Base-by-base conservation (phyloP, 2,113 vertebrate genomes). In the Sturnira hondurensis region DNA sequence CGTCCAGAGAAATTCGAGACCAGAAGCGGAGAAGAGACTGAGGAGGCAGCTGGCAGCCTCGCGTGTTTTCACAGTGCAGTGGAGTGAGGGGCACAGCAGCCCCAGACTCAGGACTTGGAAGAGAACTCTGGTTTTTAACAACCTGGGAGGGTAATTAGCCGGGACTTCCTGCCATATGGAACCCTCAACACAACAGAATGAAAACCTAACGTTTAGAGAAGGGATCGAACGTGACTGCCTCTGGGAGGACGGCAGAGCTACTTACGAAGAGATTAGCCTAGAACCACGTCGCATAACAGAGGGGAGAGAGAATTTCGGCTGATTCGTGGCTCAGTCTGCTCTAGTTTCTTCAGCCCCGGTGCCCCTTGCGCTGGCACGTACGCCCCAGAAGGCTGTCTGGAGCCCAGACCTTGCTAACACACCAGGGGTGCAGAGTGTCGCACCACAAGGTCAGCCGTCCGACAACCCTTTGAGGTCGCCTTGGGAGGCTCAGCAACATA, bases 131-230 rank as follows among this genome's bases (percentile, higher is more conserved):
- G 43, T 63, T 90, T 94, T 93, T 91, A 78, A 86, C 45, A 71
- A 95, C 63, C 43, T 24, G 61, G 83, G 80, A 70, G 26, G 43
- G 3, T 76, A 70, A 83, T 70, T 54, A 58, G 89, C 36, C 82
- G 7, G 68, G 74, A 84, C 41, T 74, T 82, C 74, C 38, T 54
- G 73, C 86, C 36, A 86, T 33, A 15, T 2, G 12, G 20, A 43
- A 77, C 91, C 81, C 45, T 91, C 78, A 73, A 63, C 56, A 92
- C 19, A 76, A 63, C 24, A 26, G 52, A 70, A 71, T 82, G 45
- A 84, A 94, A 89, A 93, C 26, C 52, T 65, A 92, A 88, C 47
- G 12, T 58, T 89, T 38, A 86, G 17, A 81, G 90, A 68, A 74
- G 81, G 74, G 58, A 38, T 73, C 82, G 87, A 73, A 52, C 28